Evolutionary conservation across 2,797 vertebrate species (phyloP).

Genomic region (Furcifer pardalis): DNA sequence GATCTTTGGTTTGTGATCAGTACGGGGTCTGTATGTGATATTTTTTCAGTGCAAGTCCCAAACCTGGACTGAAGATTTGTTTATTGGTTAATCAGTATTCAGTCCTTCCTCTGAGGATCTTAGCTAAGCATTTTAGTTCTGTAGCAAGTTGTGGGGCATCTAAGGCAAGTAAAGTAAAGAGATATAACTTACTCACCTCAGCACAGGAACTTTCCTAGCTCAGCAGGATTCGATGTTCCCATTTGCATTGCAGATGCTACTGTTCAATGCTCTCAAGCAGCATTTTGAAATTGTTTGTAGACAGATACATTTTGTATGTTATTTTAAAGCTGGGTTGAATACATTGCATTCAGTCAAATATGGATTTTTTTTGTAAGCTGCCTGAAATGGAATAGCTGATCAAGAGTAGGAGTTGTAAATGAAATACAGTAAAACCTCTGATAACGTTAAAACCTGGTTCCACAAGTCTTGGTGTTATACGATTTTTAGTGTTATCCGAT

Average conservation of each 20-base stretch:
- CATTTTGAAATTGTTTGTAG: not conserved
- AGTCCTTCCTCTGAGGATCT: not conserved
- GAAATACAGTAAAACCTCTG: no score
- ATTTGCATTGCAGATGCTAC: not conserved
- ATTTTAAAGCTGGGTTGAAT: not conserved
- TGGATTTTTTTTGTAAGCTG: not conserved
- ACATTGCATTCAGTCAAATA: not conserved
- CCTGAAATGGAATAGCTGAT: not conserved
- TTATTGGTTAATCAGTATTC: not conserved
- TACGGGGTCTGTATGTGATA: not conserved
- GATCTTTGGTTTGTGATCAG: slow-evolving; percentile 46
- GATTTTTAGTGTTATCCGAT: no score
- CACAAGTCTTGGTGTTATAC: no score
- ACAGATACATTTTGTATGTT: not conserved
- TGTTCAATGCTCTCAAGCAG: not conserved
- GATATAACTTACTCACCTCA: not conserved
- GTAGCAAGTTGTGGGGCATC: not conserved
- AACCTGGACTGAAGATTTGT: slow-evolving; percentile 40
- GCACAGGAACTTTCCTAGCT: not conserved
- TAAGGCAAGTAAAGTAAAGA: slow-evolving; percentile 1
- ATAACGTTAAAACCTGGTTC: no score
- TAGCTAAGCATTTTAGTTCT: not conserved
- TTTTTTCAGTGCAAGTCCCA: slow-evolving; percentile 45
- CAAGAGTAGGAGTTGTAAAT: not conserved
- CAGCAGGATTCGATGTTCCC: not conserved